These are phyloP conservation scores for Tragelaphus buxtoni DNA, from an alignment of 2,113 vertebrate species.

Conservation along the genomic window DNA sequence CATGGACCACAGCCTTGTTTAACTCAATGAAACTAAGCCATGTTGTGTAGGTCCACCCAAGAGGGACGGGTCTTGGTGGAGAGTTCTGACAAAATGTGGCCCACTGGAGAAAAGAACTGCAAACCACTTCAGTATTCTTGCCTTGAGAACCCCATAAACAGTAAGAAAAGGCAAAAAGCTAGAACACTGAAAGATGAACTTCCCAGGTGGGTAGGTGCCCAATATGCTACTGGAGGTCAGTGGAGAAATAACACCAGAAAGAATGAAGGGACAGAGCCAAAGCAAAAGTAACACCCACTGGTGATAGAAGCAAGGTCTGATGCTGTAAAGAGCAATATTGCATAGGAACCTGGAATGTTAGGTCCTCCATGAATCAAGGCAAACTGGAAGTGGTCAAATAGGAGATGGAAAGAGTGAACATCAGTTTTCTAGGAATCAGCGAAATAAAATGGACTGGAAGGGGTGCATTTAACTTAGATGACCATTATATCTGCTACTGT, in stretches of 20 bases:
- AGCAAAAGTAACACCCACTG: neutral
- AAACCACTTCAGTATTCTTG: neutral
- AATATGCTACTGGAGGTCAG: neutral
- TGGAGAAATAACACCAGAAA: neutral
- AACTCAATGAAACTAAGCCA: neutral
- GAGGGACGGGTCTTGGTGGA: accelerated
- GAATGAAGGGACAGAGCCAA: neutral
- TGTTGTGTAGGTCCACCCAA: neutral
- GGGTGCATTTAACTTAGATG: neutral
- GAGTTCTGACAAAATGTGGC: neutral
- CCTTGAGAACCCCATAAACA: neutral
- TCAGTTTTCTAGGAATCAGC: neutral
- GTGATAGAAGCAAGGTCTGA: neutral
- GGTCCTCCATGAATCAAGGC: neutral
- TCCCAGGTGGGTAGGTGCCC: neutral
- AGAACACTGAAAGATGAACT: neutral
- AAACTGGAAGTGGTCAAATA: neutral
- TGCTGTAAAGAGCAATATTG: neutral
- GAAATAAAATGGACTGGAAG: neutral
- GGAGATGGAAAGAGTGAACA: neutral
- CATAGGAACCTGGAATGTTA: neutral
- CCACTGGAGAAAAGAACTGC: neutral
- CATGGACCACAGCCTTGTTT: neutral
- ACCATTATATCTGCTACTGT: neutral
- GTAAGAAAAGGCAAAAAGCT: neutral